Base-by-base conservation (phyloP, 1,140 invertebrate genomes). In the Vanessa atalanta region DNA sequence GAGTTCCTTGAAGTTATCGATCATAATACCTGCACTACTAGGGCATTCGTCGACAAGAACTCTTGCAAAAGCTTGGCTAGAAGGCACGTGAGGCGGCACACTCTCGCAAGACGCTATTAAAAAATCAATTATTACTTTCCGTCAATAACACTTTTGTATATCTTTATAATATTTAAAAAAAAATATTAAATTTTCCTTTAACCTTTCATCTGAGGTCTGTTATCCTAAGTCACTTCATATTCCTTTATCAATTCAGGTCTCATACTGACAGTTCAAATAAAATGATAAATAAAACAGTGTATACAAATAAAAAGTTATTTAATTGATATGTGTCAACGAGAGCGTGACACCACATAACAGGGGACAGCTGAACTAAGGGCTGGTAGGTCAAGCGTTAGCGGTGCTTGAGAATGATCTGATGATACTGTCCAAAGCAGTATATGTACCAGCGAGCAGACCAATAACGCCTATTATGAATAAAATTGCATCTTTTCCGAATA, bases 391-490 rank as follows among this genome's bases (percentile, higher is more conserved):
- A 60, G 37, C 55, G 23, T 69, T 14, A 51, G 37, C 20, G 12
- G 16, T 13, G 55, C 79, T 76, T 69, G 81, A 75, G 75, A 90
- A 90, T 7, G 88, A 88, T 11, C 78, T 66, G 8, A 96, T 82
- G 72, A 97, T 96, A 71, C 94, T 94, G 11, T 92, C 73, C 2
- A 96, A 86, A 69, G 95, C 95, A 1, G 95, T 94, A 81, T 95
- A 96, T 0, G 96, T 96, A 47, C 96, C 96, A 37, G 95, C 94
- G 0, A 96, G 78, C 16, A 96, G 94, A 0, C 96, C 96, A 9
- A 95, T 72, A 8, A 96, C 70, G 1, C 96, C 96, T 67, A 97
- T 94, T 0, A 94, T 37, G 43, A 96, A 94, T 2, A 97, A 86
- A 6, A 94, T 60, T 2, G 94, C 75, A 81, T 97, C 94, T 78